Percentiles rank a stretch among this genome's conserved stretches.
Evolutionary conservation across 2,888 invertebrate genomes (phyloP).

Genomic region (Ectobius pallidus): DNA sequence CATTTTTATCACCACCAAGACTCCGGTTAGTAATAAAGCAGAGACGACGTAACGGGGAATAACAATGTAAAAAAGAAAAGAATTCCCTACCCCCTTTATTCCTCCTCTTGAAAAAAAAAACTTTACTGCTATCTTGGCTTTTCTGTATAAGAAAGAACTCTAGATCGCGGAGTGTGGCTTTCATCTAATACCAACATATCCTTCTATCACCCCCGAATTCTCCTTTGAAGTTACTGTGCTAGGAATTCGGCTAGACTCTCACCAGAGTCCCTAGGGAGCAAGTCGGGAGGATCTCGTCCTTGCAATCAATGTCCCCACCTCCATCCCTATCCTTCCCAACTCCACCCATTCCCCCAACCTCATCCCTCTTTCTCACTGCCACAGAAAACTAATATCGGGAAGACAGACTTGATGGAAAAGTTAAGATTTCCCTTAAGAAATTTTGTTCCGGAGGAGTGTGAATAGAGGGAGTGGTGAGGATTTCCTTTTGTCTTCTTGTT

Average conservation of each 20-base stretch:
- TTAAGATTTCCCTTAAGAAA: constrained; percentile 20
- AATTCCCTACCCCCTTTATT: no score
- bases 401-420: constrained; percentile 14
- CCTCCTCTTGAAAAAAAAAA: constrained; percentile 8
- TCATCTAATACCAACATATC: not conserved
- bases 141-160: not conserved
- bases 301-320: constrained; percentile 9
- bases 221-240: constrained; percentile 7
- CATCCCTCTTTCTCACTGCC: not conserved
- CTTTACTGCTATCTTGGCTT: not conserved
- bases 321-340: no score
- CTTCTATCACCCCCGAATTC: not conserved
- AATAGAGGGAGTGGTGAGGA: not conserved
- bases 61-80: no score
- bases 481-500: constrained; percentile 11
- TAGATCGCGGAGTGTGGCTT: constrained; percentile 4
- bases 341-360: no score
- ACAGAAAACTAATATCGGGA: constrained; percentile 20
- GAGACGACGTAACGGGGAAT: no score
- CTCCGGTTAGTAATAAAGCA: no score
- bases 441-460: not conserved
- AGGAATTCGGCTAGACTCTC: not conserved
- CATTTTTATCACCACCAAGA: no score
- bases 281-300: not conserved
- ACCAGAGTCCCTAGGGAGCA: constrained; percentile 1